Conservation (phyloP, 2,113 vertebrate species). For the Hippolais icterina region DNA sequence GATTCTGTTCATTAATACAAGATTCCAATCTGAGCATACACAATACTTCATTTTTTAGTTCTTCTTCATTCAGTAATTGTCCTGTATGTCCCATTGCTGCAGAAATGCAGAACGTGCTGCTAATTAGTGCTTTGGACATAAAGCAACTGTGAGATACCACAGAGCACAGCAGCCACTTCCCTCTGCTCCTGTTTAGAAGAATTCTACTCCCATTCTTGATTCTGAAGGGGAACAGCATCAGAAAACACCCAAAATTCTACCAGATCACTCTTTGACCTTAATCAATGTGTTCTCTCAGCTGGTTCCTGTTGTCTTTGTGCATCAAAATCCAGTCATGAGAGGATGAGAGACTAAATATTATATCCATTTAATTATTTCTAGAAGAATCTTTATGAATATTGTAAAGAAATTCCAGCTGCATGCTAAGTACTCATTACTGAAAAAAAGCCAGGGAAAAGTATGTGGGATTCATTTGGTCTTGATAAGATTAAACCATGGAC, state of each 20-base stretch:
- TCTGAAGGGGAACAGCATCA: not conserved
- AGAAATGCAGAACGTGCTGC: not conserved
- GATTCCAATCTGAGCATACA: not conserved
- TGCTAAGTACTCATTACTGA: not conserved
- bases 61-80: not conserved
- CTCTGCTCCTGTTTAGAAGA: not conserved
- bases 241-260: not conserved
- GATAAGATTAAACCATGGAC: not conserved
- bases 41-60: not conserved
- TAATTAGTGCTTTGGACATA: constrained; percentile 2
- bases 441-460: not conserved
- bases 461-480: not conserved
- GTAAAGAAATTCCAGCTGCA: not conserved
- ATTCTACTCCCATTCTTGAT: not conserved
- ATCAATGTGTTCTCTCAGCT: not conserved
- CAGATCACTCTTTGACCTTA: not conserved
- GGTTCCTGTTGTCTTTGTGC: not conserved
- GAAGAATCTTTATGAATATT: not conserved
- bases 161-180: constrained; percentile 3
- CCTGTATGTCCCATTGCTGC: not conserved
- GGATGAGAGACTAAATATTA: not conserved
- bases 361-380: not conserved
- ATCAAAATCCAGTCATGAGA: not conserved
- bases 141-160: not conserved
- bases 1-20: not conserved